phyloP scores from a whole-genome alignment of 2,113 vertebrate genomes.

The Oryzias curvinotus region DNA sequence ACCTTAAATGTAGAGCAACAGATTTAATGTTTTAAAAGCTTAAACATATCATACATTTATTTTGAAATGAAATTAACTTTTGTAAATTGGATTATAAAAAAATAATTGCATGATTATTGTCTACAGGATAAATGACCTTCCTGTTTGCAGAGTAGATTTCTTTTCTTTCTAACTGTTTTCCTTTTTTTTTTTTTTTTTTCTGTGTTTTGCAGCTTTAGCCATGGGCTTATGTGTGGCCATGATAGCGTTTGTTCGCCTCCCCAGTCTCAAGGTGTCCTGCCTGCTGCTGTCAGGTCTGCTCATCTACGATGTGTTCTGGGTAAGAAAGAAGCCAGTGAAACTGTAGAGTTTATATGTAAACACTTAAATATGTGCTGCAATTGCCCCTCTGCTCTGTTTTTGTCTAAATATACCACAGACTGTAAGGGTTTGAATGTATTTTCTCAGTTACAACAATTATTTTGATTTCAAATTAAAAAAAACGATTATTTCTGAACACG shows the following conservation, averaged over 20 bases:
- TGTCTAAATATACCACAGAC: too few relatives aligned
- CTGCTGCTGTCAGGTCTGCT: slow-evolving; percentile 96
- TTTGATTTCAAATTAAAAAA: too few relatives aligned
- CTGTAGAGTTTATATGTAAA: too few relatives aligned
- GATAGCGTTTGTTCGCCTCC: slow-evolving; percentile 98
- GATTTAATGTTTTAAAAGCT: too few relatives aligned
- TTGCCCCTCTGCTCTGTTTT: too few relatives aligned
- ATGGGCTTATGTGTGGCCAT: slow-evolving; percentile 99
- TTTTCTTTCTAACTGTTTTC: not conserved
- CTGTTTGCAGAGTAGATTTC: not conserved
- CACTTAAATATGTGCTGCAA: too few relatives aligned
- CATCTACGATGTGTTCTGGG: slow-evolving; percentile 99
- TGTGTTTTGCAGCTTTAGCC: slow-evolving; percentile 84
- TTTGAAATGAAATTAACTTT: not conserved
- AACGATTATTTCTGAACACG: too few relatives aligned
- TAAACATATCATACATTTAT: too few relatives aligned
- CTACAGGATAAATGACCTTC: not conserved
- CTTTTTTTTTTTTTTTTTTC: slow-evolving; percentile 7
- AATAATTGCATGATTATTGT: not conserved
- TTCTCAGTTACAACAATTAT: too few relatives aligned
- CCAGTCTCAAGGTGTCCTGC: slow-evolving; percentile 99
- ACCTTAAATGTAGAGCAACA: too few relatives aligned
- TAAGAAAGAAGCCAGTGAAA: slow-evolving; percentile 68
- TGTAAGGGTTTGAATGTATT: too few relatives aligned
- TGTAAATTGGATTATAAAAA: not conserved